A percentile compares a stretch with the other conserved stretches of the same genome.
Evolutionary conservation across 2,888 invertebrate species (phyloP).

Genomic region (Rosalia funebris): DNA sequence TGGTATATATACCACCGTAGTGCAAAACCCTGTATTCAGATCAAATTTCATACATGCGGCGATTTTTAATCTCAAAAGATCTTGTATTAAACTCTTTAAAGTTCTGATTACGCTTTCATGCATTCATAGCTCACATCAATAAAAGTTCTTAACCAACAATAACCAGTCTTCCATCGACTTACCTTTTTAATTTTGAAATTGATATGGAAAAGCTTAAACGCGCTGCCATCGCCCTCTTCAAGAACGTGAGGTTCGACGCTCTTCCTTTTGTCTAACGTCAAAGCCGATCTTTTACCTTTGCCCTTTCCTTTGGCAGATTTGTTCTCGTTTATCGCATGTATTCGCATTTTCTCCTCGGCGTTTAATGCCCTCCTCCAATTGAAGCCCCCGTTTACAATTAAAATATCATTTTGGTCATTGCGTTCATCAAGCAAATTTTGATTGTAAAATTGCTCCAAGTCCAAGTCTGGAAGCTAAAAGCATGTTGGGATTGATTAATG

Average conservation of each 20-base stretch:
- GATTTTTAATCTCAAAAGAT: too few species aligned
- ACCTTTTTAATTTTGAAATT: slow-evolving; percentile 64
- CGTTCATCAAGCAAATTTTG: slow-evolving; percentile 59
- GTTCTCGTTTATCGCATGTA: slow-evolving; percentile 49
- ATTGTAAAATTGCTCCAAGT: slow-evolving; percentile 72
- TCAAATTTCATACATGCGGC: too few species aligned
- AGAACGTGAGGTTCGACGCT: slow-evolving; percentile 38
- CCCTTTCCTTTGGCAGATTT: slow-evolving; percentile 64
- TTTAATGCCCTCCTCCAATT: slow-evolving; percentile 67
- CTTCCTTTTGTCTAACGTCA: slow-evolving; percentile 46
- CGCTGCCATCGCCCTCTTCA: slow-evolving; percentile 33
- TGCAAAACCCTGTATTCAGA: too few species aligned
- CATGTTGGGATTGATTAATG: too few species aligned
- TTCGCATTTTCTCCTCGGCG: slow-evolving; percentile 53
- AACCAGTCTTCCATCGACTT: slow-evolving; percentile 35
- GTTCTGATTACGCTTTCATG: too few species aligned
- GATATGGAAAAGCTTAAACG: slow-evolving; percentile 61
- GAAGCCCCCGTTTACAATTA: slow-evolving; percentile 71
- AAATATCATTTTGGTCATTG: slow-evolving; percentile 63
- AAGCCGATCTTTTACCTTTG: slow-evolving; percentile 60
- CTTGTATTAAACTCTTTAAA: too few species aligned
- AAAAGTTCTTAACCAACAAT: too few species aligned
- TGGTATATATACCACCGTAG: too few species aligned
- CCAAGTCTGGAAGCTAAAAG: slow-evolving; percentile 72
- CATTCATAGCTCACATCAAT: too few species aligned